phyloP scores from a whole-genome alignment of 1,140 invertebrate species.

The Heliconius hewitsoni region DNA sequence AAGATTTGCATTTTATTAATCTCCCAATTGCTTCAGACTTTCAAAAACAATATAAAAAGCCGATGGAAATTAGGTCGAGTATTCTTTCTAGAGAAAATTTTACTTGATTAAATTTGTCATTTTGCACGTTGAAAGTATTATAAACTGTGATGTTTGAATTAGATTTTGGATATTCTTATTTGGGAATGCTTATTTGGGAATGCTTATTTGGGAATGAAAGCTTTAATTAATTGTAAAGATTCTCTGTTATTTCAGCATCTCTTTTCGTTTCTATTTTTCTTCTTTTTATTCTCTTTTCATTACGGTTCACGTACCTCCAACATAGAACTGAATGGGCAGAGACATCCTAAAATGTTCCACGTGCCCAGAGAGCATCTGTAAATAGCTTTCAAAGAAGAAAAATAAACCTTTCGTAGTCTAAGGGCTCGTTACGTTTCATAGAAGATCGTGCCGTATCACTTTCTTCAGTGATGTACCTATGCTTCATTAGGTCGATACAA shows the following conservation, averaged over 20 bases:
- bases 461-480: background rate
- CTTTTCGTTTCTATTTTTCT: too few relatives aligned
- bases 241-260: too few relatives aligned
- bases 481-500: background rate
- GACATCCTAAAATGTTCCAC: too few relatives aligned
- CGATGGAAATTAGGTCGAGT: constrained; percentile 26
- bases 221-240: background rate
- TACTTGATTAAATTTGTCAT: constrained; percentile 28
- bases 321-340: too few relatives aligned
- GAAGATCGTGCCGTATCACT: constrained; percentile 7
- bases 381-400: background rate
- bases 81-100: background rate
- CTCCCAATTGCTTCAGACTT: constrained; percentile 25
- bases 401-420: background rate
- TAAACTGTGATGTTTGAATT: background rate
- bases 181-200: background rate
- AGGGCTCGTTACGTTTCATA: background rate
- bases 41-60: constrained; percentile 29
- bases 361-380: too few relatives aligned
- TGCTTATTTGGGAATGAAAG: background rate
- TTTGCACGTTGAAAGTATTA: constrained; percentile 10
- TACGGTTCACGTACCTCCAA: too few relatives aligned
- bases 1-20: constrained; percentile 34
- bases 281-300: too few relatives aligned
- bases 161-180: background rate